Conservation (phyloP, 1,140 invertebrate species). For the Leptinotarsa defecta region DNA sequence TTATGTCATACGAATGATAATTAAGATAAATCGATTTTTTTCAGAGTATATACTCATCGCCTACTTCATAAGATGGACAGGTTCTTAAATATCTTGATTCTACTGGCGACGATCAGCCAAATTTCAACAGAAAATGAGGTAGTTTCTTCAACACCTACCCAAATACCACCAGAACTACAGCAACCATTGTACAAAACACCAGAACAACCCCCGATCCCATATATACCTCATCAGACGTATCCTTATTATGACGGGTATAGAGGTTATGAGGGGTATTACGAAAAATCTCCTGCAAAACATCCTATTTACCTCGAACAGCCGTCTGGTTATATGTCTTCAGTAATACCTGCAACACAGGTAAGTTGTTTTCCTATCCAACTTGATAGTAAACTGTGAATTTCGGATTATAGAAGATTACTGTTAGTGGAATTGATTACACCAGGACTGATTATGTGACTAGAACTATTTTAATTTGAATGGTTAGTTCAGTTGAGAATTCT, state of each 20-base stretch:
- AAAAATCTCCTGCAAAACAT: slow-evolving; percentile 13
- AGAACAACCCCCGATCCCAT: slow-evolving; percentile 10
- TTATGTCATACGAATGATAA: too few relatives aligned
- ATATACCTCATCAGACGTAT: slow-evolving; percentile 15
- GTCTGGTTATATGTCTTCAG: slow-evolving; percentile 26
- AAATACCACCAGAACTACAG: not conserved
- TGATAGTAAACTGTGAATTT: not conserved
- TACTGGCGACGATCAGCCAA: not conserved
- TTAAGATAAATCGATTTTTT: too few relatives aligned
- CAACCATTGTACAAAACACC: not conserved
- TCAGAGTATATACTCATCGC: too few relatives aligned
- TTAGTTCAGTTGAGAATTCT: too few relatives aligned
- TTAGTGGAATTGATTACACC: not conserved
- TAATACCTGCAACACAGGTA: slow-evolving; percentile 33
- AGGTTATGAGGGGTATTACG: slow-evolving; percentile 18
- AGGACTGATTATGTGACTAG: too few relatives aligned
- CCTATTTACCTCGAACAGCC: slow-evolving; percentile 9
- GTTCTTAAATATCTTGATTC: not conserved
- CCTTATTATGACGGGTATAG: slow-evolving; percentile 21
- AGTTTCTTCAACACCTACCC: not conserved
- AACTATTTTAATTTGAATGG: too few relatives aligned
- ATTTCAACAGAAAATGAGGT: slow-evolving; percentile 14
- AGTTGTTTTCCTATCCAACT: not conserved
- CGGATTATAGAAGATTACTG: not conserved
- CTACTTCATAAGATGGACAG: not conserved